These are phyloP conservation scores for Cantharis rustica DNA, from an alignment of 2,888 invertebrate species.

Conservation along the genomic window DNA sequence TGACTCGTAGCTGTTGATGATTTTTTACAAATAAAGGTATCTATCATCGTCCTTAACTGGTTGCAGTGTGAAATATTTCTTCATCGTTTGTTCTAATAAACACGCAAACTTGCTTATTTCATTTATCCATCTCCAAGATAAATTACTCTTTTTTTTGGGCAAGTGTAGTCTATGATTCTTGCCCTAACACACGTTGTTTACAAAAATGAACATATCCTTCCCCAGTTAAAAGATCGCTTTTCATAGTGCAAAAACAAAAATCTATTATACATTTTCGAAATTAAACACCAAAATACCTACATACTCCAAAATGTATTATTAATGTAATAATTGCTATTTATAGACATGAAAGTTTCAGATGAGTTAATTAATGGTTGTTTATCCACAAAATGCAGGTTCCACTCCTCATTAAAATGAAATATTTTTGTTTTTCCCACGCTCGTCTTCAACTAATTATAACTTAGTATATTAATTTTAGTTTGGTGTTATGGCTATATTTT, in stretches of 20 bases:
- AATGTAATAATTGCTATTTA: neutral
- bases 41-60: neutral
- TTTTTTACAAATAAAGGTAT: neutral
- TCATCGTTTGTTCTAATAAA: neutral
- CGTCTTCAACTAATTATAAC: neutral
- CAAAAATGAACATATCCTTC: neutral
- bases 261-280: neutral
- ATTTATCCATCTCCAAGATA: neutral
- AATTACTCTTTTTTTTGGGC: neutral
- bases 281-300: neutral
- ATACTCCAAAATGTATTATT: neutral
- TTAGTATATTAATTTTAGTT: neutral
- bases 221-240: neutral
- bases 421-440: neutral
- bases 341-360: neutral
- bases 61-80: neutral
- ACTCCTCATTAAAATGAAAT: neutral
- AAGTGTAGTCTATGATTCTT: neutral
- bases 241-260: neutral
- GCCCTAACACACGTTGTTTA: no score
- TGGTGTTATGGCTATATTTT: neutral
- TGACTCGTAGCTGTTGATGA: neutral
- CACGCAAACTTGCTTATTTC: neutral
- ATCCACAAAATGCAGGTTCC: neutral
- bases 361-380: neutral